phyloP scores from a whole-genome alignment of 2,888 invertebrate species.

The Eustalomyia histrio region DNA sequence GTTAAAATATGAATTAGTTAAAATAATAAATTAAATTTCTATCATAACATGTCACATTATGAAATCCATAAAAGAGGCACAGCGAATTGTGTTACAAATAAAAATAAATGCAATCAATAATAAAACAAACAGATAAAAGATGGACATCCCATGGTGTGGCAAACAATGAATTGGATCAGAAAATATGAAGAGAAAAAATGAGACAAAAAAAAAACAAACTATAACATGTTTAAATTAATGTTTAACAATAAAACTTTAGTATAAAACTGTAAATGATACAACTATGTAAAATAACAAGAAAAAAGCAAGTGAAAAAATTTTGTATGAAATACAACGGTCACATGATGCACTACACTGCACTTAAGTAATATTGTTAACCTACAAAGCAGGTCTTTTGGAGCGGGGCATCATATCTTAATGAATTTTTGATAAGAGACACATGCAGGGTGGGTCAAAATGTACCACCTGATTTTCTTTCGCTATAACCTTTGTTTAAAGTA shows the following conservation, averaged over 20 bases:
- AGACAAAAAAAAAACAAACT: conserved; percentile 30
- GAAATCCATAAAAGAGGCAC: conserved; percentile 38
- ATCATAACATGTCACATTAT: conserved; percentile 62
- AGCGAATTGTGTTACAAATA: conserved; percentile 36
- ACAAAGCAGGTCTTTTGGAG: too few species aligned
- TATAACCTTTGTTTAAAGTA: too few species aligned
- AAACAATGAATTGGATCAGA: neutral
- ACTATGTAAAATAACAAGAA: neutral
- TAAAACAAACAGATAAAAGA: conserved; percentile 50
- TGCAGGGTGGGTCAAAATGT: too few species aligned
- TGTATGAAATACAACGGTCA: neutral
- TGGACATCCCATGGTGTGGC: conserved; percentile 52
- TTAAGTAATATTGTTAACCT: too few species aligned
- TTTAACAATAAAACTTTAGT: conserved; percentile 60
- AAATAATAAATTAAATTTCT: conserved; percentile 61
- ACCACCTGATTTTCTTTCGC: too few species aligned
- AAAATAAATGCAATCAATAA: conserved; percentile 61
- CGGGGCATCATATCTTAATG: too few species aligned
- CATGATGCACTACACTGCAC: conserved; percentile 4
- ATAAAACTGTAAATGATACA: conserved; percentile 35
- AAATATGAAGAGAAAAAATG: neutral
- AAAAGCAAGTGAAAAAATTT: neutral
- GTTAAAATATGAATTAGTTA: conserved; percentile 41
- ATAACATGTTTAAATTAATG: conserved; percentile 60
- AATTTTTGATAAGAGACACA: too few species aligned